phyloP scores from a whole-genome alignment of 2,113 vertebrate genomes.

The Cochlearius cochlearius region DNA sequence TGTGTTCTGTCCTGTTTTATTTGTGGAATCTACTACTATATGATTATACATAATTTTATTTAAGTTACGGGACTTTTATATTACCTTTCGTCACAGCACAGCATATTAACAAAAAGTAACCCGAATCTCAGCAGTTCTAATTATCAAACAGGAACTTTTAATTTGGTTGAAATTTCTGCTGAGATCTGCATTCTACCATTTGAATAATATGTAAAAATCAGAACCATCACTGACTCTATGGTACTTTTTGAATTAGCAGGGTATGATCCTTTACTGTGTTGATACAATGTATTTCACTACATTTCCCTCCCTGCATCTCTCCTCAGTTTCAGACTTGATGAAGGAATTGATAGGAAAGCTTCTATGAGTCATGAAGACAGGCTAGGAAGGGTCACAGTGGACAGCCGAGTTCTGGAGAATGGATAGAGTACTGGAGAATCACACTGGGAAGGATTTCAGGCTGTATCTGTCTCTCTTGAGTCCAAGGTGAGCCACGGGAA shows the following conservation, averaged over 20 bases:
- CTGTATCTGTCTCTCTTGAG: not conserved
- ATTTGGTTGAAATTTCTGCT: not conserved
- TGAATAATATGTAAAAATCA: not conserved
- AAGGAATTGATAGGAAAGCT: not conserved
- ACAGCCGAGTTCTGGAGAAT: not conserved
- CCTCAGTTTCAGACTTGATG: not conserved
- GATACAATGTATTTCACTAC: not conserved
- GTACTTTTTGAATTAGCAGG: not conserved
- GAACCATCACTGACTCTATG: not conserved
- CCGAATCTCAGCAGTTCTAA: not conserved
- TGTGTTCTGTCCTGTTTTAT: not conserved
- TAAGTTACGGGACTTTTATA: not conserved
- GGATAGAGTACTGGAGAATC: not conserved
- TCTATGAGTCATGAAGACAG: not conserved
- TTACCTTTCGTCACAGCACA: not conserved
- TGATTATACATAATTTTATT: not conserved
- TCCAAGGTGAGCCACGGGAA: not conserved
- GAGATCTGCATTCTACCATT: not conserved
- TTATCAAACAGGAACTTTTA: not conserved
- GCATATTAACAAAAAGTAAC: not conserved
- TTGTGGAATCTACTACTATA: not conserved
- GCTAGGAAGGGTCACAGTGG: not conserved
- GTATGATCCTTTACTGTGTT: not conserved
- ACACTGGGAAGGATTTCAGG: not conserved
- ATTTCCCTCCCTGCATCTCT: not conserved